Base-by-base conservation (phyloP, 2,888 invertebrate species). In the Eucera pruinosa region DNA sequence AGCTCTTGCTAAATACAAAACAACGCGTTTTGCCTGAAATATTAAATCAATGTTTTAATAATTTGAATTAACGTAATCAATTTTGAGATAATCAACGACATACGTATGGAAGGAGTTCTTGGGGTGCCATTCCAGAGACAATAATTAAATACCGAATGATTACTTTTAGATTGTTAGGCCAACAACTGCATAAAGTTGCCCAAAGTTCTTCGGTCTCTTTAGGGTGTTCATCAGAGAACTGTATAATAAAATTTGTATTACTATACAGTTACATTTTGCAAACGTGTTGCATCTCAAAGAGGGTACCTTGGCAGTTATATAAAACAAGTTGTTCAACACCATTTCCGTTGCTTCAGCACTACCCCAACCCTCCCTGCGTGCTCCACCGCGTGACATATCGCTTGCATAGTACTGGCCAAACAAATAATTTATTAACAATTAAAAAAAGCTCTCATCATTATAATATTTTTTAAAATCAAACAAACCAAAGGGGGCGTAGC, bases 341-440 rank as follows among this genome's bases (percentile, higher is more conserved):
- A 99, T 98, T 93, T 99, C 99, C 0, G 99, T 99, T n/a, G 99
- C 99, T 93, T 99, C 99, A 0, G 97, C 97, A 0, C 98, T 98
- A 50, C 99, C 99, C 95, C 99, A 98, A 0, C 99, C 99, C 92
- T 98, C 98, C 62, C 97, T 95, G 20, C 97, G 94, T 5, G 94
- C 93, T 66, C 96, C 95, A 47, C 96, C 94, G 0, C 95, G 95
- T 18, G 92, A 91, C 57, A 94, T 94, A 86, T 95, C 96, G 88
- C 91, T 93, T 2, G 93, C 93, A 83, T 93, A 94, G 88, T 93
- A 94, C 93, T 93, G 82, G 71, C 87, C 90, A 39, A 27, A 41
- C 13, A 36, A 41, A 57, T 36, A 13, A 45, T 20, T 13, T 41
- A 23, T 30, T 9, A 13, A 30, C 7, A 11, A 33, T 54, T 45